These are phyloP conservation scores for Apodemia mormo DNA, from an alignment of 2,888 invertebrate genomes.

Conservation along the genomic window DNA sequence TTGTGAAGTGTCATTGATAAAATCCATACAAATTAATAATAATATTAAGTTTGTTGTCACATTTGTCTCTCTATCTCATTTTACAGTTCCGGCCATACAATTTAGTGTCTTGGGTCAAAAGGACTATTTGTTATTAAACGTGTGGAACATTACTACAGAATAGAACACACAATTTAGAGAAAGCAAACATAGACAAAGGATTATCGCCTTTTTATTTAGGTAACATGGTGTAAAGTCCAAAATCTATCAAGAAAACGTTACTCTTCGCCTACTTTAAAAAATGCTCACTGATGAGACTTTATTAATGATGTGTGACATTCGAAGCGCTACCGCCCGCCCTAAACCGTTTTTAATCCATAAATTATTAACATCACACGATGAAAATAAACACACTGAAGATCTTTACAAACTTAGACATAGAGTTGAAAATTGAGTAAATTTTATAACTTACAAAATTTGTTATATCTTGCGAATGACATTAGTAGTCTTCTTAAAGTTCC, in stretches of 20 bases:
- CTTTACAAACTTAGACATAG: conserved; percentile 25
- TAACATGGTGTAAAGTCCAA: conserved; percentile 25
- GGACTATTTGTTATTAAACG: conserved; percentile 34
- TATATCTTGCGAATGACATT: conserved; percentile 43
- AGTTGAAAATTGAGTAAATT: conserved; percentile 27
- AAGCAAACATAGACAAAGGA: conserved; percentile 7
- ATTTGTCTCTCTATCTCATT: conserved; percentile 26
- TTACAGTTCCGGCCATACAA: conserved; percentile 35
- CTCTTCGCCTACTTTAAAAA: conserved; percentile 31
- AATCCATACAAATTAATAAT: too few species aligned
- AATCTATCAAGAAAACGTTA: conserved; percentile 11
- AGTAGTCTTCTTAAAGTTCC: conserved; percentile 39
- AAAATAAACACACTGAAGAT: not conserved
- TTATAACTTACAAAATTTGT: conserved; percentile 17
- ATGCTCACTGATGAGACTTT: conserved; percentile 41
- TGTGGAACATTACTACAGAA: conserved; percentile 34
- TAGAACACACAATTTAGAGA: conserved; percentile 30
- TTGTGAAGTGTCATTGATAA: too few species aligned
- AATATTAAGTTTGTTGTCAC: conserved; percentile 33
- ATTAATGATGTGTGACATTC: conserved; percentile 66
- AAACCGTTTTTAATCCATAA: conserved; percentile 52
- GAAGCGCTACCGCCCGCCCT: conserved; percentile 60
- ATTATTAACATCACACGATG: conserved; percentile 42
- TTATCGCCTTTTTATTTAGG: not conserved
- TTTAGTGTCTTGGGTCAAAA: conserved; percentile 31